These are phyloP conservation scores for Mugil cephalus DNA, from an alignment of 2,113 vertebrate species.

Conservation along the genomic window DNA sequence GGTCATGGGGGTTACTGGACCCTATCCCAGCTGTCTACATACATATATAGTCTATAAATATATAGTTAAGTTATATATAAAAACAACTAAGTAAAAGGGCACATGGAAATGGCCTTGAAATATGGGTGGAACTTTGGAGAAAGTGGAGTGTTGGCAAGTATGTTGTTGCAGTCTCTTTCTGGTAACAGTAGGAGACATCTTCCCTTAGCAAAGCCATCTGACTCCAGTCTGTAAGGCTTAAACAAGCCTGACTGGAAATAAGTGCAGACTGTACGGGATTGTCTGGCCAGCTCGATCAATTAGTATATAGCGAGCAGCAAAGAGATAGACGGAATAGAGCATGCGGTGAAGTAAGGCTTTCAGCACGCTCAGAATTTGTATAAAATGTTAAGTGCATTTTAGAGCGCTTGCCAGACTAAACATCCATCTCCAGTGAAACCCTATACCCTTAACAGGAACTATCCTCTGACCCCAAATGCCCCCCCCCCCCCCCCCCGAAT, in stretches of 20 bases:
- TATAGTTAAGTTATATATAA: too few relatives aligned
- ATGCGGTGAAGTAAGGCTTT: conserved; percentile 61
- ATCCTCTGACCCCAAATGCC: conserved; percentile 49
- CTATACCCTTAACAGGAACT: conserved; percentile 62
- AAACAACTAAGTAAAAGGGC: too few relatives aligned
- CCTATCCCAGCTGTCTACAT: too few relatives aligned
- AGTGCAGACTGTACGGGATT: conserved; percentile 73
- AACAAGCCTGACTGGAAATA: conserved; percentile 82
- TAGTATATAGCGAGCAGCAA: conserved; percentile 61
- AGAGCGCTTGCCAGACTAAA: conserved; percentile 73
- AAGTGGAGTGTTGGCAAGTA: not conserved
- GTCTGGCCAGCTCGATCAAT: conserved; percentile 78
- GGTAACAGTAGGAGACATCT: conserved; percentile 69
- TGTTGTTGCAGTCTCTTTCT: conserved; percentile 50
- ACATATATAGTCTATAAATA: too few relatives aligned
- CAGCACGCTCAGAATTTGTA: conserved; percentile 67
- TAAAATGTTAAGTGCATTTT: conserved; percentile 80
- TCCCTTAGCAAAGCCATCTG: conserved; percentile 74
- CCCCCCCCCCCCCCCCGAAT: too few relatives aligned
- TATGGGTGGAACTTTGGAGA: too few relatives aligned
- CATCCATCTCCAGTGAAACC: conserved; percentile 73
- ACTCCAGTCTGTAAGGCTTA: conserved; percentile 78
- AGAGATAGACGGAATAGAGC: conserved; percentile 50
- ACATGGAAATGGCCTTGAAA: too few relatives aligned
- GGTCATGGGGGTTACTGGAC: too few relatives aligned